A percentile compares a stretch with the other conserved stretches of the same genome.
phyloP scores from a whole-genome alignment of 35 echinoderm and acorn worm species.

The Acanthaster planci region DNA sequence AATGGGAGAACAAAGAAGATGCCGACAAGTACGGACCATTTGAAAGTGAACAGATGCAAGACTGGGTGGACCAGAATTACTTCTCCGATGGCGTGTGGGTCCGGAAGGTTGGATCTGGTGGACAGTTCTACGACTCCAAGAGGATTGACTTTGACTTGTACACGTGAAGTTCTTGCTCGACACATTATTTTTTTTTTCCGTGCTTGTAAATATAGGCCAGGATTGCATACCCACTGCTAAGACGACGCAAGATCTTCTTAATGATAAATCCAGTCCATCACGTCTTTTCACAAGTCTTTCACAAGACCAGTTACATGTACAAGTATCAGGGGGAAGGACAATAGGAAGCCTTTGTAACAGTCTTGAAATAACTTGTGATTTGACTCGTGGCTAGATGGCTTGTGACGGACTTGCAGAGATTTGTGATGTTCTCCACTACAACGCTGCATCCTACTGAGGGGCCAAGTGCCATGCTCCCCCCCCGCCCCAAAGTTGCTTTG shows the following conservation, averaged over 20 bases:
- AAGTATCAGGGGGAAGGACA: too few relatives aligned
- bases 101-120: slow-evolving; percentile 67
- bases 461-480: too few relatives aligned
- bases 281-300: too few relatives aligned
- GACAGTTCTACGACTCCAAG: slow-evolving; percentile 72
- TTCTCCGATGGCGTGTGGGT: slow-evolving; percentile 84
- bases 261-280: too few relatives aligned
- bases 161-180: not conserved
- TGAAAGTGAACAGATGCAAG: slow-evolving; percentile 89
- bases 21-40: slow-evolving; percentile 88
- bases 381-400: not conserved
- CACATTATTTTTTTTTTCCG: not conserved
- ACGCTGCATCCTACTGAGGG: too few relatives aligned
- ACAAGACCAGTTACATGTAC: too few relatives aligned
- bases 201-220: not conserved
- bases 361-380: too few relatives aligned
- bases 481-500: too few relatives aligned
- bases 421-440: too few relatives aligned
- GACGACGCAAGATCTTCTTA: too few relatives aligned
- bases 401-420: too few relatives aligned
- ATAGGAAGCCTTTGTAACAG: too few relatives aligned
- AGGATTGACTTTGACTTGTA: slow-evolving; percentile 97
- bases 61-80: slow-evolving; percentile 89
- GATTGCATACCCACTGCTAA: not conserved
- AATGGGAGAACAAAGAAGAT: slow-evolving; percentile 82